These are phyloP conservation scores for Timema podura DNA, from an alignment of 2,888 invertebrate genomes.

Conservation along the genomic window DNA sequence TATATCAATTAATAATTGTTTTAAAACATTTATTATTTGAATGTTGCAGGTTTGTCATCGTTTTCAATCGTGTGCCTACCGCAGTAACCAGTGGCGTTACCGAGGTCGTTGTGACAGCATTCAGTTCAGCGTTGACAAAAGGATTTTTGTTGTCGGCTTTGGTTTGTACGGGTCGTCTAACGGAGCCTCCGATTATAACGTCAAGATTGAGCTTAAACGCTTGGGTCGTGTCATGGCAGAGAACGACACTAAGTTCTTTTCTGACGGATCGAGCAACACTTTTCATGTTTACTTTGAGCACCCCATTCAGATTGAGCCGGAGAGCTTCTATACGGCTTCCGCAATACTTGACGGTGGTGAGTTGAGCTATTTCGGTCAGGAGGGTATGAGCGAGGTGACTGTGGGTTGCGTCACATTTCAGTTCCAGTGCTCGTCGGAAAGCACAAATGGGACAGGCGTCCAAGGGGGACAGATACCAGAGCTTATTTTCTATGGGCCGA, in stretches of 20 bases:
- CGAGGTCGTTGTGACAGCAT: slow-evolving; percentile 94
- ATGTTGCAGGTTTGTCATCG: slow-evolving; percentile 78
- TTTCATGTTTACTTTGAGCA: slow-evolving; percentile 83
- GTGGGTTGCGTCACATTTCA: slow-evolving; percentile 93
- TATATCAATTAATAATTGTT: background rate
- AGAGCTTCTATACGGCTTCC: slow-evolving; percentile 93
- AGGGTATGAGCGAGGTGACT: slow-evolving; percentile 91
- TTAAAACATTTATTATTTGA: slow-evolving; percentile 10
- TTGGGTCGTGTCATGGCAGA: slow-evolving; percentile 84
- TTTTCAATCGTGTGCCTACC: slow-evolving; percentile 94
- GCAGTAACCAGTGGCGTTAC: slow-evolving; percentile 97
- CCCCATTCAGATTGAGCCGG: slow-evolving; percentile 75
- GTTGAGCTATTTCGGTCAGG: slow-evolving; percentile 94
- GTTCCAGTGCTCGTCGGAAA: slow-evolving; percentile 95
- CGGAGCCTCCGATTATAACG: slow-evolving; percentile 91
- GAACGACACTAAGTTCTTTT: slow-evolving; percentile 90
- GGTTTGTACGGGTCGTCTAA: slow-evolving; percentile 95
- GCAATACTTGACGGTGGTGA: slow-evolving; percentile 91
- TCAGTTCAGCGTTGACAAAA: slow-evolving; percentile 91
- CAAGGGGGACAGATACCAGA: slow-evolving; percentile 98
- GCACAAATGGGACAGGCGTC: slow-evolving; percentile 95
- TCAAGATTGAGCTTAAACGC: slow-evolving; percentile 89
- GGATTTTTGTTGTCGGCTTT: slow-evolving; percentile 94
- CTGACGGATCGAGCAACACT: slow-evolving; percentile 93
- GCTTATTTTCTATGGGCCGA: slow-evolving; percentile 90